Percentiles rank a stretch among this genome's conserved stretches.
Conservation (phyloP, 2,113 vertebrate species). For the Lampris incognitus region DNA sequence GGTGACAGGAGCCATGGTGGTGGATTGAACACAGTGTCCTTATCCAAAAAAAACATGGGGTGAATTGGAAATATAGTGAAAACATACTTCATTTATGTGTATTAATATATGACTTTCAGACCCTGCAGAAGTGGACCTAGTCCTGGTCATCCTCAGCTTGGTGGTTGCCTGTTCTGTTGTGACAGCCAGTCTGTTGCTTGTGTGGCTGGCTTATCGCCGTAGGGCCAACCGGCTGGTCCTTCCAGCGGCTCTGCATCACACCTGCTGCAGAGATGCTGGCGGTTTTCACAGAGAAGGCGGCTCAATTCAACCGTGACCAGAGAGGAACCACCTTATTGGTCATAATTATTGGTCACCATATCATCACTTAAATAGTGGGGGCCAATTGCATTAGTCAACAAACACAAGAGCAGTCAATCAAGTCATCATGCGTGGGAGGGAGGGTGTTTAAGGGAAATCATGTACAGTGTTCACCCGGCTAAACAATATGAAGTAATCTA, state of each 20-base stretch:
- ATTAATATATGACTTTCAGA: conserved; percentile 41
- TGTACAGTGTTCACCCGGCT: conserved; percentile 39
- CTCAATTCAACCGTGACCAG: conserved; percentile 67
- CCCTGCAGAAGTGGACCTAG: conserved; percentile 39
- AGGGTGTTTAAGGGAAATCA: neutral
- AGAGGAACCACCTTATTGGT: conserved; percentile 26
- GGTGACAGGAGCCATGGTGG: neutral
- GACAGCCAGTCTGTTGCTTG: conserved; percentile 53
- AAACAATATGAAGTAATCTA: conserved; percentile 68
- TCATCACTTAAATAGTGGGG: conserved; percentile 65
- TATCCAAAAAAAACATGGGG: neutral
- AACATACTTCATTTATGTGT: neutral
- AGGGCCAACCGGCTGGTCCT: conserved; percentile 31
- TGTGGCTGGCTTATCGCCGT: conserved; percentile 65
- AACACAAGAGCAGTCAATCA: conserved; percentile 73
- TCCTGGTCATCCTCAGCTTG: conserved; percentile 58
- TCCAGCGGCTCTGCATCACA: conserved; percentile 22
- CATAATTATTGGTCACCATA: conserved; percentile 63
- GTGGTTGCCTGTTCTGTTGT: conserved; percentile 54
- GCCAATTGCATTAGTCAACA: conserved; percentile 75
- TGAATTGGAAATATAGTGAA: neutral
- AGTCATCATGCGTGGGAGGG: neutral
- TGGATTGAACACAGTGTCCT: neutral
- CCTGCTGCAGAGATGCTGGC: conserved; percentile 28
- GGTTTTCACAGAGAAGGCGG: conserved; percentile 51